Evolutionary conservation across 2,113 vertebrate species (phyloP), one percentile per base, ranked within the genome.

Genomic region (Brachyhypopomus gauderio): DNA sequence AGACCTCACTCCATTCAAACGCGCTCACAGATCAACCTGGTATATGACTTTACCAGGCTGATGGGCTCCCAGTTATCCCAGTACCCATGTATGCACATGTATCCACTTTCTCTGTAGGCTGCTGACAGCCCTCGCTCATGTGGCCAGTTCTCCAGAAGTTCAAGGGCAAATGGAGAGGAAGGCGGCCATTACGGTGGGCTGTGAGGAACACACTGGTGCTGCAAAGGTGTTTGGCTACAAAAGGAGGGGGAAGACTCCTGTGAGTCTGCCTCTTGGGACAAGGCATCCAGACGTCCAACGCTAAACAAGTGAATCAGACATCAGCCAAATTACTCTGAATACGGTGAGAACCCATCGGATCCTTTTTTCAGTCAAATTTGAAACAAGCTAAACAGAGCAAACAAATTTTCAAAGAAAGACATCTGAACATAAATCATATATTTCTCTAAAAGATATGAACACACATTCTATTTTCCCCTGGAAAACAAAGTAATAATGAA

Each of bases 1-100:
- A 85, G 94, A 6, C 94, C 93, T 23, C 90, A 87, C 59, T 95
- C 94, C 5, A 93, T 95, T 72, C 94, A 95, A 86, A 95, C 93
- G 0, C 88, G 91, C 16, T 84, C 86, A 0, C 94, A 95, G 90
- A 93, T 95, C 77, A 90, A 84, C 77, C 83, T 94, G 78, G 94
- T 95, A 62, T 95, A 93, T 87, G 92, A 93, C 87, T 95, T 95
- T 69, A 92, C 91, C 25, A 90, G 91, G 23, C 88, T 95, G 72
- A 78, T 95, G 27, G 79, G 85, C 64, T 88, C 92, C 5, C 92
- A 94, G 82, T 86, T 93, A 80, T 72, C 86, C n/a, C 91, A 93
- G 67, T 95, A 92, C 76, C 90, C 94, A 0, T 85, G 89, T 78
- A 89, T 89, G 38, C 90, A 89, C 75, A 86, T 90, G n/a, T n/a